Conservation (phyloP, 2,113 vertebrate genomes). For the Motacilla alba region DNA sequence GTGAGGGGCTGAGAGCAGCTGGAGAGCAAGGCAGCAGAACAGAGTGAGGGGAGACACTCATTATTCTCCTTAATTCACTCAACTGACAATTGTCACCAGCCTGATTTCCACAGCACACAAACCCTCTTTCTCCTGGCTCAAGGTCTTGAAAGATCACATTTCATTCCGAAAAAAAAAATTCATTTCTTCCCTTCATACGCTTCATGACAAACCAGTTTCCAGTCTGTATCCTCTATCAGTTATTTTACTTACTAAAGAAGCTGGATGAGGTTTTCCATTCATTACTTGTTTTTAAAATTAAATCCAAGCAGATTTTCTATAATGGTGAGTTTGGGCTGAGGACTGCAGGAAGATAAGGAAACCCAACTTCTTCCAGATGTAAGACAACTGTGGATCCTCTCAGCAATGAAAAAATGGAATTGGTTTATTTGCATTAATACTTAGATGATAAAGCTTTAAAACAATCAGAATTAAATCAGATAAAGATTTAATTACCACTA, state of each 20-base stretch:
- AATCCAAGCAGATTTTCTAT: not conserved
- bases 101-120: not conserved
- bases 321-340: not conserved
- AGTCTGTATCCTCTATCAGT: not conserved
- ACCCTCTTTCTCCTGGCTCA: not conserved
- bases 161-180: not conserved
- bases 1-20: not conserved
- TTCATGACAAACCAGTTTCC: not conserved
- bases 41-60: not conserved
- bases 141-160: not conserved
- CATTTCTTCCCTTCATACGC: not conserved
- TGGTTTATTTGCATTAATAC: not conserved
- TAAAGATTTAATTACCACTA: not conserved
- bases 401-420: not conserved
- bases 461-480: not conserved
- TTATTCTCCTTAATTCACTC: not conserved
- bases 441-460: not conserved
- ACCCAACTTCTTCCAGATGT: not conserved
- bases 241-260: not conserved
- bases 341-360: not conserved
- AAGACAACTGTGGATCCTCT: not conserved
- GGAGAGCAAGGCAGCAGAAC: not conserved
- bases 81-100: not conserved
- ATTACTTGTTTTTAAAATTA: not conserved
- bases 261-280: not conserved